A percentile compares a stretch with the other conserved stretches of the same genome.
Evolutionary conservation across 2,113 vertebrate species (phyloP).

Genomic region (Callithrix jacchus): DNA sequence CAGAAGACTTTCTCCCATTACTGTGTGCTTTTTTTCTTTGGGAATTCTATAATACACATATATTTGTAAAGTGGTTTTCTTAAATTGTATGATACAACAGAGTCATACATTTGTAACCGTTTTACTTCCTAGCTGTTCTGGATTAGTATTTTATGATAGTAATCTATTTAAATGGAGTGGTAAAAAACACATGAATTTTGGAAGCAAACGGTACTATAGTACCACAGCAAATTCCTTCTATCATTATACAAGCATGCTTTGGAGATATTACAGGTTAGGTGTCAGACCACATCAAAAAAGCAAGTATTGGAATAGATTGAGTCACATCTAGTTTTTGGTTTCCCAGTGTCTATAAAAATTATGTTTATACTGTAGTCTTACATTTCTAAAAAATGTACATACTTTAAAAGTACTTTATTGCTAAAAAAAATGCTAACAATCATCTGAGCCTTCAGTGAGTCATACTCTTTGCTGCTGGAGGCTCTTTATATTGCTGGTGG

Average conservation of each 20-base stretch:
- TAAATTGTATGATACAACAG: not conserved
- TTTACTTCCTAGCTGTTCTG: conserved; percentile 10
- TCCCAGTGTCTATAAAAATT: not conserved
- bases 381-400: not conserved
- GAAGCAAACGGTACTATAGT: not conserved
- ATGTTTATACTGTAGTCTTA: too few relatives aligned
- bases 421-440: too few relatives aligned
- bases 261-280: not conserved
- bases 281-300: not conserved
- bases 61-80: conserved; percentile 28
- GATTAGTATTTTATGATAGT: not conserved
- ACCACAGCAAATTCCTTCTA: not conserved
- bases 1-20: not conserved
- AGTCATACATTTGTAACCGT: not conserved
- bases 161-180: not conserved
- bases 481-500: not conserved
- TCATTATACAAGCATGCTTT: not conserved
- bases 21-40: not conserved
- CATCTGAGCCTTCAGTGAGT: not conserved
- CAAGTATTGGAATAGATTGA: not conserved
- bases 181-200: not conserved
- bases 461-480: not conserved
- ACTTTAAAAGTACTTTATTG: not conserved
- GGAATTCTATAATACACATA: not conserved
- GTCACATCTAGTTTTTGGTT: not conserved